A percentile compares a stretch with the other conserved stretches of the same genome.
Conservation (phyloP, 2,113 vertebrate species). For the Naja naja region DNA sequence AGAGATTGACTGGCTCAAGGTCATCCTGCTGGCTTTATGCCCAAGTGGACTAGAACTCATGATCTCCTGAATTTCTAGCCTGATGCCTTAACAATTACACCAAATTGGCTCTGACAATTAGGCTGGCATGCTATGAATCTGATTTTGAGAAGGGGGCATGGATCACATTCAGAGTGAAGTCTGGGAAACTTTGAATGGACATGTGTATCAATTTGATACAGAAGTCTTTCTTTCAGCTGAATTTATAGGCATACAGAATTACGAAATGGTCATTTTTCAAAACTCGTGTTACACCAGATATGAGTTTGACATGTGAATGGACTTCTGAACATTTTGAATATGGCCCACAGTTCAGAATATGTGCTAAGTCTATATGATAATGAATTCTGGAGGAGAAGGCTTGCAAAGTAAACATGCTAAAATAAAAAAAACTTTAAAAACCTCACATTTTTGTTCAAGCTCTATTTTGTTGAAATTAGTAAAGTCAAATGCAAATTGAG, state of each 20-base stretch:
- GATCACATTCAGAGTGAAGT: not conserved
- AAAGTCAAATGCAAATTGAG: too few species aligned
- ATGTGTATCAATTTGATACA: not conserved
- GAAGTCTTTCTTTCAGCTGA: too few species aligned
- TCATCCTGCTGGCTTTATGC: not conserved
- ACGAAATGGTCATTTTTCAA: too few species aligned
- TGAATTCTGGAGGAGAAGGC: not conserved
- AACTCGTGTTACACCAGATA: too few species aligned
- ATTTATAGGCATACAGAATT: too few species aligned
- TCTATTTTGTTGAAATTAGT: too few species aligned
- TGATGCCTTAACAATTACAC: not conserved
- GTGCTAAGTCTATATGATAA: not conserved
- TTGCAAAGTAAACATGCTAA: not conserved
- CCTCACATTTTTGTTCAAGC: not conserved
- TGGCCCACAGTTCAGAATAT: too few species aligned
- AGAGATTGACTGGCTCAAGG: not conserved
- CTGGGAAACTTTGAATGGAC: not conserved
- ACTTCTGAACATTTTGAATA: too few species aligned
- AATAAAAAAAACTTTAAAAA: not conserved
- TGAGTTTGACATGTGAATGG: too few species aligned
- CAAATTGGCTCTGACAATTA: too few species aligned
- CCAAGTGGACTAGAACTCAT: not conserved
- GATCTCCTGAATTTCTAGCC: not conserved
- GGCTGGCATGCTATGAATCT: too few species aligned
- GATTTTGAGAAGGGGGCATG: too few species aligned